Conservation (phyloP, 2,113 vertebrate genomes). For the Cinclus cinclus region DNA sequence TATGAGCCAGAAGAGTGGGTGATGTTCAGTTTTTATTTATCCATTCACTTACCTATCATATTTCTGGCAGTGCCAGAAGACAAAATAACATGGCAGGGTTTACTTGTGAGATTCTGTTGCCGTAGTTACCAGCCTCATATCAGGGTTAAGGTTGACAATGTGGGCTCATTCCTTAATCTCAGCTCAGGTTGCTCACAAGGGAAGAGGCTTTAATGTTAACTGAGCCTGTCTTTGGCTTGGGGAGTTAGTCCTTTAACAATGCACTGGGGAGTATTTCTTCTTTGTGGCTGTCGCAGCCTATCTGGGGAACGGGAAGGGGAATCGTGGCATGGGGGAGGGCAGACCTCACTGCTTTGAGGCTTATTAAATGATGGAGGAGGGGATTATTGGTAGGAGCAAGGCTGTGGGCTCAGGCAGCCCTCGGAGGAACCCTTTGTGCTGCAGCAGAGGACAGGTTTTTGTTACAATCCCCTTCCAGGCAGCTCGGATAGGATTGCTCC, state of each 20-base stretch:
- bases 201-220: constrained; percentile 55
- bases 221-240: constrained; percentile 45
- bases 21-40: neutral
- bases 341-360: neutral
- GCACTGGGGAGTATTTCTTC: neutral
- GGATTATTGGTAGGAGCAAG: constrained; percentile 29
- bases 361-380: constrained; percentile 51
- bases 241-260: constrained; percentile 50
- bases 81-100: neutral
- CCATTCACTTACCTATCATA: neutral
- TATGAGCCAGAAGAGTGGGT: neutral
- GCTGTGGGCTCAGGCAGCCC: neutral
- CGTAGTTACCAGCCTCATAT: constrained; percentile 58
- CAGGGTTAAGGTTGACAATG: constrained; percentile 58
- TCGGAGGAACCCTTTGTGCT: neutral
- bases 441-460: neutral
- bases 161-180: constrained; percentile 59
- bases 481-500: neutral
- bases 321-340: neutral
- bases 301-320: neutral
- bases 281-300: constrained; percentile 8
- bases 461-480: neutral
- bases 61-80: neutral
- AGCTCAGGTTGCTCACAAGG: constrained; percentile 54
- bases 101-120: constrained; percentile 49